Evolutionary conservation across 2,888 invertebrate genomes (phyloP).

Genomic region (Drosophila fulvimacula): DNA sequence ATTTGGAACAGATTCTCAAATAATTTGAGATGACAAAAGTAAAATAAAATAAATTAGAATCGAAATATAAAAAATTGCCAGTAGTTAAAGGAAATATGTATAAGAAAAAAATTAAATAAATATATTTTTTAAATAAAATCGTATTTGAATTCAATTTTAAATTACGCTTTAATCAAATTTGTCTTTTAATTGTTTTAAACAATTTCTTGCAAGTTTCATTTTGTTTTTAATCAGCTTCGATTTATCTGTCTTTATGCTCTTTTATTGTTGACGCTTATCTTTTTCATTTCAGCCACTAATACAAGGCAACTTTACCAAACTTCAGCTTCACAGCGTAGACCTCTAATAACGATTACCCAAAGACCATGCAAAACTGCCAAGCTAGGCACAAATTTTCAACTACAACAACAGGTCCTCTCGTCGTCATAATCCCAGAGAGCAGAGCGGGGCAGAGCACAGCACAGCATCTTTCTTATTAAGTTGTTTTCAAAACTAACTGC

Average conservation of each 20-base stretch:
- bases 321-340: slow-evolving; percentile 26
- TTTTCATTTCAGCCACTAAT: slow-evolving; percentile 28
- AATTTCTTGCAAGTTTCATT: neutral
- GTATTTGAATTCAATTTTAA: too few species aligned
- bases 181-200: too few species aligned
- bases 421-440: neutral
- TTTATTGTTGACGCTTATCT: slow-evolving; percentile 14
- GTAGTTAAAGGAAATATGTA: too few species aligned
- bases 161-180: too few species aligned
- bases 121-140: too few species aligned
- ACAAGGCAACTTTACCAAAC: slow-evolving; percentile 21
- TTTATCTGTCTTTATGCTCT: neutral
- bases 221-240: neutral
- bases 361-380: slow-evolving; percentile 18
- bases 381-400: slow-evolving; percentile 20
- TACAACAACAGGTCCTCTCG: slow-evolving; percentile 7
- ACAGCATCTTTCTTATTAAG: slow-evolving; percentile 57
- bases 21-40: neutral
- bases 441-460: slow-evolving; percentile 22
- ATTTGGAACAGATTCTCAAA: neutral
- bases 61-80: too few species aligned
- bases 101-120: too few species aligned
- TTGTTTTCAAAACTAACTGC: slow-evolving; percentile 61
- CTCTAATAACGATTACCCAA: slow-evolving; percentile 20
- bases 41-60: neutral